Evolutionary conservation across 2,797 vertebrate genomes (phyloP).

Genomic region (Mionectes olivaceus): DNA sequence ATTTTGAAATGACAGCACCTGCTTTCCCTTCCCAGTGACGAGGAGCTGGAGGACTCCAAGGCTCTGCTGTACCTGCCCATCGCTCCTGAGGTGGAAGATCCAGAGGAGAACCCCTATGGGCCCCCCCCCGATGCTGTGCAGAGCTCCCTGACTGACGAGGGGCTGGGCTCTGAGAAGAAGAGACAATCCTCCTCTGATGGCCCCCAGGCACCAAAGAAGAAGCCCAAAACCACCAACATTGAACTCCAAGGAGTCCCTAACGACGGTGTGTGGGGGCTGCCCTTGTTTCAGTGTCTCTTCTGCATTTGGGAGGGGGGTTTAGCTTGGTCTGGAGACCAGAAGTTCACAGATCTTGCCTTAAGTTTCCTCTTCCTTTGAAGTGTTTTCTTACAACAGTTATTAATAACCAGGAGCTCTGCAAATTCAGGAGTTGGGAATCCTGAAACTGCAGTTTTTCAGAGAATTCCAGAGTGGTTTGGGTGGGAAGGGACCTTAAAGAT

Average conservation of each 20-base stretch:
- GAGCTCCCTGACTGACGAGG: constrained; percentile 83
- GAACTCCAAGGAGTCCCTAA: constrained; percentile 97
- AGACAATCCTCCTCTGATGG: constrained; percentile 89
- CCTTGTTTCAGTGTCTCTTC: fast-evolving
- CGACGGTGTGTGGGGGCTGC: constrained; percentile 83
- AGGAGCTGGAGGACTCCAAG: constrained; percentile 95
- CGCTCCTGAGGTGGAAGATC: constrained; percentile 96
- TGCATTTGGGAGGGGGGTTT: neutral
- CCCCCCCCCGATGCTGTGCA: constrained; percentile 91
- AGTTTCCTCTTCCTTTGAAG: neutral
- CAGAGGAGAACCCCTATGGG: constrained; percentile 96
- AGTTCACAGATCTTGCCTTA: neutral
- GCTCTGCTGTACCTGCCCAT: constrained; percentile 96
- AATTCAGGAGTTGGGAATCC: neutral
- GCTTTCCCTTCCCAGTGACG: constrained; percentile 82
- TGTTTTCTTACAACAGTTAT: neutral
- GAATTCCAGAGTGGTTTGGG: neutral
- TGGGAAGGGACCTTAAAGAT: neutral
- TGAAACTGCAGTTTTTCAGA: neutral
- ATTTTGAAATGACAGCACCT: neutral
- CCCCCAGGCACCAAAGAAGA: constrained; percentile 91
- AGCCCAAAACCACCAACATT: constrained; percentile 95
- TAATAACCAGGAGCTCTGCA: neutral
- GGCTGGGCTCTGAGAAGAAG: constrained; percentile 87
- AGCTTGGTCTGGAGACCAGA: neutral